Evolutionary conservation across 2,888 invertebrate species (phyloP).

Genomic region (Melieria crassipennis): DNA sequence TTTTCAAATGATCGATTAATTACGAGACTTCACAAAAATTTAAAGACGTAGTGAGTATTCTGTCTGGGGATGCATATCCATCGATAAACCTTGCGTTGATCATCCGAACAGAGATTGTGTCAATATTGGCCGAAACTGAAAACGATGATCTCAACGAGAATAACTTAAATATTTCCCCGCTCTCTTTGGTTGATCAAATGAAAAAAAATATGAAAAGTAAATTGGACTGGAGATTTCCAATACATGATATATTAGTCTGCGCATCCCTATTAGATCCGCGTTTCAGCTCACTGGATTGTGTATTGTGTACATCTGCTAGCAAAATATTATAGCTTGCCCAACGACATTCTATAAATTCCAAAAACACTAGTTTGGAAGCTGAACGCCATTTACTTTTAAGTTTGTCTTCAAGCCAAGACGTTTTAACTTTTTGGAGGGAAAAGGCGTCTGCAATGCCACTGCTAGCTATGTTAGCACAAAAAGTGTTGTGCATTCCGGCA

Average conservation of each 20-base stretch:
- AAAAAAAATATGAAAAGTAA: slow-evolving; percentile 14
- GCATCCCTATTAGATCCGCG: not conserved
- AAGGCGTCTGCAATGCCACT: no score
- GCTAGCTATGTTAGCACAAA: not conserved
- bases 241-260: slow-evolving; percentile 11
- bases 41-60: slow-evolving; percentile 8
- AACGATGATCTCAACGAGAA: not conserved
- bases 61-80: not conserved
- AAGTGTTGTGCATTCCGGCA: slow-evolving; percentile 13
- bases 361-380: slow-evolving; percentile 7
- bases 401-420: not conserved
- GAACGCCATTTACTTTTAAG: slow-evolving; percentile 10
- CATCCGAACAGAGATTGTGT: slow-evolving; percentile 13
- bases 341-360: slow-evolving; percentile 8
- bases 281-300: slow-evolving; percentile 12
- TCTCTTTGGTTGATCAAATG: slow-evolving; percentile 5
- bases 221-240: slow-evolving; percentile 2
- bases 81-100: slow-evolving; percentile 3
- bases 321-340: slow-evolving; percentile 15
- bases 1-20: no score
- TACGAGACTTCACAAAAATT: not conserved
- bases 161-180: no score
- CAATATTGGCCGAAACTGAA: slow-evolving; percentile 5
- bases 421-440: no score
- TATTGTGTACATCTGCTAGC: slow-evolving; percentile 5